A percentile compares a stretch with the other conserved stretches of the same genome.
Evolutionary conservation across 2,888 invertebrate genomes (phyloP).

Genomic region (Drosophila setosimentum): DNA sequence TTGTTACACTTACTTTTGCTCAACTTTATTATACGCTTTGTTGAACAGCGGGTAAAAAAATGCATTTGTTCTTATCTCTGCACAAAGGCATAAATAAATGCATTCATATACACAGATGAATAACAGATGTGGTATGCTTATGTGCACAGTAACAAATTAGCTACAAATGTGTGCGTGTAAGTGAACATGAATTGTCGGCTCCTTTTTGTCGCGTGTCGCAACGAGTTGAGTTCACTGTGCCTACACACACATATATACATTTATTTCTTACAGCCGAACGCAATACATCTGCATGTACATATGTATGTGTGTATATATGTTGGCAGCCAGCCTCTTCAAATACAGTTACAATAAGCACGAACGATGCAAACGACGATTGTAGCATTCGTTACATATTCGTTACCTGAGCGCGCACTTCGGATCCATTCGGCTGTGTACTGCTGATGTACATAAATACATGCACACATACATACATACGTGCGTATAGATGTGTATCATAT

Average conservation of each 20-base stretch:
- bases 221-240: neutral
- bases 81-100: neutral
- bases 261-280: neutral
- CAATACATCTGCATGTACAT: neutral
- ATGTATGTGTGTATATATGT: neutral
- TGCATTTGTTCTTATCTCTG: conserved; percentile 7
- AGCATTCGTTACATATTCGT: neutral
- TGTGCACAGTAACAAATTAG: conserved; percentile 3
- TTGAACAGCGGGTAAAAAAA: conserved; percentile 1
- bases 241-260: neutral
- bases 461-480: neutral
- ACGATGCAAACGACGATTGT: neutral
- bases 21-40: conserved; percentile 1
- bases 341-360: neutral
- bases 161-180: neutral
- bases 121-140: no score
- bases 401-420: conserved; percentile 1
- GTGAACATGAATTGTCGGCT: neutral
- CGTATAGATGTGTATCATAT: conserved; percentile 20
- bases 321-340: neutral
- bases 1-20: neutral
- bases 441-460: conserved; percentile 6
- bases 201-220: neutral
- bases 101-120: neutral
- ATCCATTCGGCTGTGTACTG: neutral